Evolutionary conservation across 2,797 vertebrate species (phyloP), one percentile per base, ranked within the genome.

Genomic region (Epinephelus awoara): DNA sequence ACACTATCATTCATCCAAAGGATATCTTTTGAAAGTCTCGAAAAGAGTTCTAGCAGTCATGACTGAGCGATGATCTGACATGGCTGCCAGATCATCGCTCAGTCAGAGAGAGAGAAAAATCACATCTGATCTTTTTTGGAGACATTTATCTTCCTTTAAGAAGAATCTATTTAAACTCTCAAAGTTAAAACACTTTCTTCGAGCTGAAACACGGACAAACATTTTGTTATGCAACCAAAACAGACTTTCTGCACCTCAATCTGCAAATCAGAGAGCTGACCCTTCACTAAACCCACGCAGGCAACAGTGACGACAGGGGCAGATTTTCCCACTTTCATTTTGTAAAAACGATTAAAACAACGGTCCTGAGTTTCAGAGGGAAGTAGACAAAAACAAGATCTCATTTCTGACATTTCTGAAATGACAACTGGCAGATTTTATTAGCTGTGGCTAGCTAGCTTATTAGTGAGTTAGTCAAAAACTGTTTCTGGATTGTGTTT

Each of bases 51-150:
- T 21, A 73, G 67, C 54, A 63, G 34, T 51, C 61, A 74, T 77
- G 66, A 89, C 69, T 75, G 77, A 84, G 27, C 66, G 64, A 80
- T 66, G 72, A 81, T 69, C 58, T 75, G 79, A 29, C 64, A 55
- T 42, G 40, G 23, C 42, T 42, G 40, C 40, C 40, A 42, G 40
- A 42, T 42, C 40, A 12, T 42, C 40, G 3, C 40, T 42, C 25
- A 1, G 4, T 64, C 52, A 49, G 74, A 65, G 57, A 62, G 14
- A 46, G 11, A 57, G 18, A 57, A 54, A 52, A 79, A 51, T 49
- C 38, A 12, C 18, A 27, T 15, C 19, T 65, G 54, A 61, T 56
- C 67, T 46, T 50, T 46, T 47, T 55, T 25, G 29, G 21, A 29
- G 72, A 72, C 19, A 47, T 77, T 68, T 55, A 23, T n/a, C 66